Evolutionary conservation across 2,113 vertebrate species (phyloP).

Genomic region (Thryonomys swinderianus): DNA sequence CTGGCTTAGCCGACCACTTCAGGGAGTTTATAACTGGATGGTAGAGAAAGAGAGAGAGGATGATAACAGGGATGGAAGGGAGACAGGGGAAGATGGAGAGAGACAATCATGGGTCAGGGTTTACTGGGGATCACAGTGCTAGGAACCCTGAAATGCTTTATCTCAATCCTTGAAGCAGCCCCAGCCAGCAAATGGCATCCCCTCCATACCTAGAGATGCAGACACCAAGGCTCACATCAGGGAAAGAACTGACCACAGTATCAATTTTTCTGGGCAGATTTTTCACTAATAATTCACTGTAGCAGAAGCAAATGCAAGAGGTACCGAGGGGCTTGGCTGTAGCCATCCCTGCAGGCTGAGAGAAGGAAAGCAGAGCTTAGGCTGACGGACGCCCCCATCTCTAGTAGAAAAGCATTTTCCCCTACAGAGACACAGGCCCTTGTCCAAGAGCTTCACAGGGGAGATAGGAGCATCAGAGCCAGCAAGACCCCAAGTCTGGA

Average conservation of each 20-base stretch:
- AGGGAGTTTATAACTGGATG: background rate
- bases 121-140: background rate
- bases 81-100: background rate
- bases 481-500: background rate
- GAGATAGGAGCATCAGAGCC: background rate
- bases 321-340: background rate
- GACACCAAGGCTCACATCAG: background rate
- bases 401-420: background rate
- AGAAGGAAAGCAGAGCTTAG: background rate
- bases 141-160: background rate
- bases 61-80: background rate
- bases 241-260: background rate
- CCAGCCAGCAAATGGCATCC: background rate
- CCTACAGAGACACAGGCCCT: background rate
- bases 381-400: background rate
- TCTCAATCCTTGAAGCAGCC: background rate
- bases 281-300: background rate
- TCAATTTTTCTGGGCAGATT: background rate
- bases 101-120: accelerated
- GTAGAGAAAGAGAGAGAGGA: background rate
- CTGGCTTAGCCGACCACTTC: background rate
- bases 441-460: background rate
- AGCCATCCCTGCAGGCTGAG: background rate
- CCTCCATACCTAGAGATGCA: background rate
- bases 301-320: background rate